Evolutionary conservation across 2,113 vertebrate genomes (phyloP), one percentile per base, ranked within the genome.

Genomic region (Silurus glanis): DNA sequence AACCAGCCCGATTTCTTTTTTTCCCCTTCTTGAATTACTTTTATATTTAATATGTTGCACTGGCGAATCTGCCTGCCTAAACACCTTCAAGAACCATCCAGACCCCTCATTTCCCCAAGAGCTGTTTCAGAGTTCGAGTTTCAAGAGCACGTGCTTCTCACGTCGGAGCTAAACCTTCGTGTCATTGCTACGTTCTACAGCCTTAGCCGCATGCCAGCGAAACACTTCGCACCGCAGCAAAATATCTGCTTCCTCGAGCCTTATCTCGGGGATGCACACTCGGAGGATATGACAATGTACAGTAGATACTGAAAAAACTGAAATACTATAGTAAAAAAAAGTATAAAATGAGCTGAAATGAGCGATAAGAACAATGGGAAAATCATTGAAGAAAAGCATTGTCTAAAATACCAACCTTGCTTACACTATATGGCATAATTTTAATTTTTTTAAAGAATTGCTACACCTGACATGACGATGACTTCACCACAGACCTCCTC

Each of bases 221-320:
- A 75, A 87, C 69, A 55, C 51, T 56, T 83, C 51, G 21, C 37
- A 17, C 67, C 8, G 17, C 21, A 49, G 21, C 19, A 21, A 85
- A 9, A 61, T 80, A 64, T 61, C 80, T 10, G 28, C 51, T 75
- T 83, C 75, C 76, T 86, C 51, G 6, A 76, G 59, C 58, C n/a
- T 76, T 88, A 89, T 89, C 89, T 86, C 19, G 49, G 82, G 84
- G 84, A 76, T 8, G 23, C 89, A 88, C 76, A 66, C 69, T 67
- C 25, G 16, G 82, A 85, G 86, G 81, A 87, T 79, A 66, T 64
- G 12, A 66, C n/a, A 53, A 21, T 55, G 19, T 21, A 85, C 13
- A 56, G 12, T 75, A 51, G 69, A 75, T 66, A 66, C 64, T n/a
- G n/a, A n/a, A n/a, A n/a, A n/a, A n/a, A 37, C 37, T 37, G 37